Base-by-base conservation (phyloP, 2,113 vertebrate species). In the Grallaria varia region DNA sequence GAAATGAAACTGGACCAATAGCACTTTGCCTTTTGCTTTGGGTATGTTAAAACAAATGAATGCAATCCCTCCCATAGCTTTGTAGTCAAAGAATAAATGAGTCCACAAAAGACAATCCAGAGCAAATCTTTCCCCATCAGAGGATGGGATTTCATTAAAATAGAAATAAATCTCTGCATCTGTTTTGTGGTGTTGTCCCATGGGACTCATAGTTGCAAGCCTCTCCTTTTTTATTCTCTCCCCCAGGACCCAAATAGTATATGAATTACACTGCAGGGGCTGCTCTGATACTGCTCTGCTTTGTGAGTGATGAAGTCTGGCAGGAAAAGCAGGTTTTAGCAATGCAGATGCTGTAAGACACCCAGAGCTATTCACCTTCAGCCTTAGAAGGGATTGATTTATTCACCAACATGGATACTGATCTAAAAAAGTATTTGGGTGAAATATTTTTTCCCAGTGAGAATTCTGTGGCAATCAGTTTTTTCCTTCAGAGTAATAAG, bases 81-180 rank as follows among this genome's bases (percentile, higher is more conserved):
- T 86, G 37, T 73, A 49, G 21, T 80, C 71, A 55, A 88, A 76
- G 25, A 86, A 76, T 55, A 88, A 84, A 63, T 47, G 33, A 92
- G 47, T 60, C 53, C 76, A 91, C 55, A 83, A 84, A 55, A 86
- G 47, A 44, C 60, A 91, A 44, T 78, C 81, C 49, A 78, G 84
- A 40, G 47, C 5, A 30, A 74, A 39, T 67, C 44, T 84, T 93
- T 84, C 56, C 22, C 52, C 56, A 47, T 81, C 67, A 91, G 60
- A 95, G 93, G 88, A 67, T 52, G 42, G 40, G 27, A 52, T 81
- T 92, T 93, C 67, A 31, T 81, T 75, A 37, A 77, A 93, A 88
- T 8, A 88, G 67, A 84, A 89, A 78, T 74, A 63, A 84, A 90
- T 89, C 31, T 85, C 58, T 87, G 24, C 27, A 59, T 92, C 27